Percentiles rank a stretch among this genome's conserved stretches.
Conservation (phyloP, 2,113 vertebrate species). For the Triplophysa tibetana region DNA sequence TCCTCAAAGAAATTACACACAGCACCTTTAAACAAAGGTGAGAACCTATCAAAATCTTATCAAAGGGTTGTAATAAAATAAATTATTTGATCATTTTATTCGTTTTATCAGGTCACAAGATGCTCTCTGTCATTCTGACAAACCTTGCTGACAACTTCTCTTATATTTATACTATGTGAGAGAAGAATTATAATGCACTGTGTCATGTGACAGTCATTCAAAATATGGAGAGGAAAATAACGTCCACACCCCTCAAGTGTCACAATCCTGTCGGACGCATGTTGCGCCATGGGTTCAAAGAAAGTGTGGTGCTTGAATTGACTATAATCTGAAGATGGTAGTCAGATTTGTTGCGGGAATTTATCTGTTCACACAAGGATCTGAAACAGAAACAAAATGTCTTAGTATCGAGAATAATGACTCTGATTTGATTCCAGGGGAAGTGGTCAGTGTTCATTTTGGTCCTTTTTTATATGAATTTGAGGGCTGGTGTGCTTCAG, state of each 20-base stretch:
- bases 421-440: background rate
- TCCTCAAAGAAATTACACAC: too few species aligned
- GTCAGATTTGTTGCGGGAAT: background rate
- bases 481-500: background rate
- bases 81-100: conserved; percentile 5
- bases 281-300: background rate
- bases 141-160: conserved; percentile 17
- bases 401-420: background rate
- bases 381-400: background rate
- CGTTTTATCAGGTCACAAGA: background rate
- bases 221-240: conserved; percentile 25
- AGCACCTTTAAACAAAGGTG: conserved; percentile 7
- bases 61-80: background rate
- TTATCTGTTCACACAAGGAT: background rate
- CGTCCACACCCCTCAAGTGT: conserved; percentile 16
- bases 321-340: background rate
- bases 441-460: background rate
- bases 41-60: background rate
- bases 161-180: conserved; percentile 11
- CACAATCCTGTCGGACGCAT: background rate
- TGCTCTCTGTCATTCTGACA: background rate
- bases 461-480: background rate
- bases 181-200: background rate
- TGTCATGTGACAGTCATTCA: conserved; percentile 17
- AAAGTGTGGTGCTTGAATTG: background rate